phyloP scores from a whole-genome alignment of 1,140 invertebrate genomes.

The Drosophila tristis region DNA sequence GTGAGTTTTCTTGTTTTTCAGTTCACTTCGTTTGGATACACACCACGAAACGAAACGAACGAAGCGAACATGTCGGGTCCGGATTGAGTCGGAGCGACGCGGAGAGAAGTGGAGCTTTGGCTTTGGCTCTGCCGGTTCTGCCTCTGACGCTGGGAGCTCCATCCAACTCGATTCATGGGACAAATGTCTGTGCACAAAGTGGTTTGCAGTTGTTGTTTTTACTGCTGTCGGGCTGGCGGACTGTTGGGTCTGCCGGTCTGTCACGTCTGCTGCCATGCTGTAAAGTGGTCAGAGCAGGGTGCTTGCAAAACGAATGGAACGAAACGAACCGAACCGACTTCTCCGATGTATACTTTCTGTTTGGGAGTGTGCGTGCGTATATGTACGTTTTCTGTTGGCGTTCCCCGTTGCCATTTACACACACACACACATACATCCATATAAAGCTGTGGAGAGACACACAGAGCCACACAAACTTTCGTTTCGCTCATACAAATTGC shows the following conservation, averaged over 20 bases:
- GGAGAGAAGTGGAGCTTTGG: constrained; percentile 28
- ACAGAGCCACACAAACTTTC: constrained; percentile 59
- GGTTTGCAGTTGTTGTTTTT: constrained; percentile 37
- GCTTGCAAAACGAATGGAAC: constrained; percentile 41
- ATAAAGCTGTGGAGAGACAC: too few relatives aligned
- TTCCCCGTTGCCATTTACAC: constrained; percentile 54
- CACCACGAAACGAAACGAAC: constrained; percentile 38
- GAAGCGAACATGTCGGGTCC: constrained; percentile 28
- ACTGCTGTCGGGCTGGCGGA: constrained; percentile 30
- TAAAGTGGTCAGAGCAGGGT: constrained; percentile 32
- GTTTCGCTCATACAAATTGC: constrained; percentile 67
- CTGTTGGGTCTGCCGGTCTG: constrained; percentile 7
- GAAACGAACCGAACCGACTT: constrained; percentile 32
- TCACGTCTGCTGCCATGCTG: constrained; percentile 23
- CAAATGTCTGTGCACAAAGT: constrained; percentile 61
- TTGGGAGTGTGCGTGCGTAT: constrained; percentile 18
- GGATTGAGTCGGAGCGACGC: constrained; percentile 19
- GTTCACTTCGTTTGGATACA: constrained; percentile 67
- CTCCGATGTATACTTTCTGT: constrained; percentile 36
- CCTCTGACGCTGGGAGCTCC: constrained; percentile 16
- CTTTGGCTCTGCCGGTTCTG: neutral
- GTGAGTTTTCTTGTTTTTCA: constrained; percentile 59
- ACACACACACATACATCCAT: constrained; percentile 21
- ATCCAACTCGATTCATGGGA: constrained; percentile 54
- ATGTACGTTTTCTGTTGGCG: constrained; percentile 53